Evolutionary conservation across 2,797 vertebrate genomes (phyloP).

Genomic region (Zenarchopterus dispar): DNA sequence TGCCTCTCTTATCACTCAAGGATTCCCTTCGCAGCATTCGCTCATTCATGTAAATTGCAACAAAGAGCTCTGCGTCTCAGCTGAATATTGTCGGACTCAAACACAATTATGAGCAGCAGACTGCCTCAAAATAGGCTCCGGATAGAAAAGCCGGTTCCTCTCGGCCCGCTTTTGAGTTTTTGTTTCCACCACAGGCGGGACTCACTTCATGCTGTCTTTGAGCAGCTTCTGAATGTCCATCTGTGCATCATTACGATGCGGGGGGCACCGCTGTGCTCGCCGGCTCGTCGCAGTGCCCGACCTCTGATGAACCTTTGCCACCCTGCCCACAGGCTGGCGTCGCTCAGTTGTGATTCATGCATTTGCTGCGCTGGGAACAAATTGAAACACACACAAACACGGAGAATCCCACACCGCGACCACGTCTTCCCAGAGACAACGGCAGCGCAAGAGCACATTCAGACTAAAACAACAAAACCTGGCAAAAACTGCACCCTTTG

Average conservation of each 20-base stretch:
- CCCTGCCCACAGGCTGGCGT: constrained; percentile 41
- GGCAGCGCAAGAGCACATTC: constrained; percentile 2
- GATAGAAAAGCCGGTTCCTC: constrained; percentile 31
- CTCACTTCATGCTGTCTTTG: constrained; percentile 36
- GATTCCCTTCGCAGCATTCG: constrained; percentile 22
- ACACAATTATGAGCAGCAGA: constrained; percentile 33
- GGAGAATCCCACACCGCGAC: constrained; percentile 6
- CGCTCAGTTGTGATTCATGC: constrained; percentile 53
- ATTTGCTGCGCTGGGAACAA: background rate
- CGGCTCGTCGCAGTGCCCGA: constrained; percentile 44
- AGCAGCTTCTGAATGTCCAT: constrained; percentile 33
- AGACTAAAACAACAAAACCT: constrained; percentile 6
- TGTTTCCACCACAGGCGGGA: constrained; percentile 13
- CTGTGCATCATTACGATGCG: constrained; percentile 34
- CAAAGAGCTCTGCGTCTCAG: constrained; percentile 29
- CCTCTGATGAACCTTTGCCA: constrained; percentile 51
- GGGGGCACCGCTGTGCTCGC: constrained; percentile 26
- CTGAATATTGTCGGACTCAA: constrained; percentile 25
- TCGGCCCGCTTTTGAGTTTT: constrained; percentile 12
- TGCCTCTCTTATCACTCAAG: constrained; percentile 28
- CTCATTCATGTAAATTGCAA: constrained; percentile 55
- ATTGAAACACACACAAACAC: background rate
- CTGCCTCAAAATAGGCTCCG: constrained; percentile 42
- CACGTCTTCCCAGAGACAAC: constrained; percentile 12
- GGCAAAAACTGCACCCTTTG: constrained; percentile 32